Percentiles rank a stretch among this genome's conserved stretches.
Evolutionary conservation across 2,888 invertebrate species (phyloP).

Genomic region (Andrena praecox): DNA sequence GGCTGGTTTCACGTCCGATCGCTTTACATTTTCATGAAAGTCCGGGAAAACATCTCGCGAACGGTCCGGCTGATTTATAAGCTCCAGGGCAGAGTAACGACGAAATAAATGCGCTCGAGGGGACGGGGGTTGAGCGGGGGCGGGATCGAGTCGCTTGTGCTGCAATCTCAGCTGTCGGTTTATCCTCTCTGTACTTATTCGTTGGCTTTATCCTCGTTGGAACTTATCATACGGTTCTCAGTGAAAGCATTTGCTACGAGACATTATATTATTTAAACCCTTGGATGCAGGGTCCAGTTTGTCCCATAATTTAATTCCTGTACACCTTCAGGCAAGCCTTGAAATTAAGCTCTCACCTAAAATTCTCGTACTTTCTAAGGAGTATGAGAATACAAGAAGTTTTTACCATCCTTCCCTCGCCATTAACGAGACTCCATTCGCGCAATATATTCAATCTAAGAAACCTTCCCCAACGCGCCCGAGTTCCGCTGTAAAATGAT

Average conservation of each 20-base stretch:
- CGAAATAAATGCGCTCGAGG: slow-evolving; percentile 20
- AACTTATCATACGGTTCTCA: neutral
- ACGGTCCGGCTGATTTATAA: slow-evolving; percentile 21
- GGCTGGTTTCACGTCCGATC: neutral
- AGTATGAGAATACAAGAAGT: no score
- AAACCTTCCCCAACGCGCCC: neutral
- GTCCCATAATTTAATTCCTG: no score
- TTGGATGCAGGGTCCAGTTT: no score
- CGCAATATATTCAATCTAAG: neutral
- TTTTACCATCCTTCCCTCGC: neutral
- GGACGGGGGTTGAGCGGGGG: neutral
- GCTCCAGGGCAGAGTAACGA: slow-evolving; percentile 3
- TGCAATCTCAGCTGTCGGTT: neutral
- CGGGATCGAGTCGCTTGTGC: neutral
- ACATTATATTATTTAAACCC: no score
- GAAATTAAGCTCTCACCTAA: no score
- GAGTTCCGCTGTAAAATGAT: neutral
- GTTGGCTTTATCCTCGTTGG: no score
- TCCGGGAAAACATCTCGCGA: slow-evolving; percentile 26
- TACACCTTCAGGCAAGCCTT: no score
- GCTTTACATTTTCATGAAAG: slow-evolving; percentile 51
- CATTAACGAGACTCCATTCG: neutral
- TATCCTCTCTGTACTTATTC: no score
- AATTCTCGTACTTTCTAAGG: no score
- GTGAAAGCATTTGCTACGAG: neutral